Evolutionary conservation across 2,888 invertebrate species (phyloP), one percentile per base, ranked within the genome.

Genomic region (Lordiphosa fenestrarum): DNA sequence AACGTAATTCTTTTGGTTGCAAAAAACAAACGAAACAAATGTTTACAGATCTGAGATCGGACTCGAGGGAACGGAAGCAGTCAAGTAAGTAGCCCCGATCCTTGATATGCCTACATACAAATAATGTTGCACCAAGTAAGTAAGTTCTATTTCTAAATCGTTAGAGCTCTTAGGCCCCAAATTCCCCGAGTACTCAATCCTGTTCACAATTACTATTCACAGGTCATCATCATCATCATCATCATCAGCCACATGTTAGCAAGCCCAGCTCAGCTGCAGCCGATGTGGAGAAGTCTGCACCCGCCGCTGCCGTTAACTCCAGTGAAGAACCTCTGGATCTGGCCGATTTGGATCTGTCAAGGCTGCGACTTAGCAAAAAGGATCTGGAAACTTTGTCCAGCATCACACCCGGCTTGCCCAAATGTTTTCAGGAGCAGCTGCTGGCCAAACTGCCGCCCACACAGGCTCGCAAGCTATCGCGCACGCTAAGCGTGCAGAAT

Each of bases 351-450:
- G 93, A 94, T 89, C 89, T 94, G 78, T 93, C 93, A 84, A 91
- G 93, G 76, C 91, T 94, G 78, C 92, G 93, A 88, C 90, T 94
- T 63, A 92, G 93, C 71, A 93, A 94, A 88, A 92, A 92, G 85
- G 94, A 94, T 90, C 90, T 93, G 83, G 92, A 93, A 85, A 92
- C 93, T 66, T 90, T 94, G 71, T 93, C 93, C 21, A 93, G 92
- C 73, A 91, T 94, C 71, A 94, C 94, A 73, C 94, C 94, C 33
- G 94, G 92, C 70, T 90, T 94, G 75, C 93, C 94, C 69, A 92
- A 93, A 76, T 92, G 93, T 39, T 92, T 94, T 85, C 94, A 94
- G 90, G 93, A 92, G 62, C 94, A 94, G 88, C 90, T 94, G 74
- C 90, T 94, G 57, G 93, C 93, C 71, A 93, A 93, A 87, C 88